Base-by-base conservation (phyloP, 2,797 vertebrate genomes). In the Coendou prehensilis region DNA sequence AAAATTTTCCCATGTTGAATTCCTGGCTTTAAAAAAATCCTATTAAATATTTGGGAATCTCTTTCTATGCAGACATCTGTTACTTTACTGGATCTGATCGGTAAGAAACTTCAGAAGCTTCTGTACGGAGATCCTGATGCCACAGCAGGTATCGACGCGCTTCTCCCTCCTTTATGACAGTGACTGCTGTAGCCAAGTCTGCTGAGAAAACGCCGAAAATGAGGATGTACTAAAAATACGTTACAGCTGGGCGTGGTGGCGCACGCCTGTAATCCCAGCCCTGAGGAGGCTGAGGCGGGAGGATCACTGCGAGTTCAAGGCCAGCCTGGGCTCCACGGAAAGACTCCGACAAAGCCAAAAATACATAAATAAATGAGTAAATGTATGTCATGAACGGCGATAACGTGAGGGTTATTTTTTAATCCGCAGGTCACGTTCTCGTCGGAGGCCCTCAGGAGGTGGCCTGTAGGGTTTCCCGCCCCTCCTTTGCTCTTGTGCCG, bases 101-200 rank as follows among this genome's bases (percentile, higher is more conserved):
- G 98, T 90, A 99, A 96, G 96, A 99, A 98, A 84, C 96, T 99
- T 84, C 98, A 98, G 95, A 98, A 97, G 41, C 97, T 99, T 95
- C 98, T 99, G 76, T 98, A 98, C 97, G 99, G 99, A 79, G 99
- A 99, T 97, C 98, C 98, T 22, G 98, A 99, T 98, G 98, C 97
- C 1, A 18, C 98, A 96, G 98, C 99, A 96, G 97, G 99, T 99
- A 98, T 97, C 95, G n/a, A 93, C 50, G 90, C 5, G 84, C 75
- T 57, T 69, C 7, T 47, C 13, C 6, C 54, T 97, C 89, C 95
- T 80, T 26, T 92, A 56, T 73, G 26, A 30, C 76, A 54, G 20
- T 78, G 47, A 88, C 22, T 83, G n/a, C 45, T 87, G 20, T 7
- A n/a, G 47, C 33, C 37, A 64, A 52, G 52, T 54, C 61, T 59